Base-by-base conservation (phyloP, 2,113 vertebrate species). In the Thryonomys swinderianus region DNA sequence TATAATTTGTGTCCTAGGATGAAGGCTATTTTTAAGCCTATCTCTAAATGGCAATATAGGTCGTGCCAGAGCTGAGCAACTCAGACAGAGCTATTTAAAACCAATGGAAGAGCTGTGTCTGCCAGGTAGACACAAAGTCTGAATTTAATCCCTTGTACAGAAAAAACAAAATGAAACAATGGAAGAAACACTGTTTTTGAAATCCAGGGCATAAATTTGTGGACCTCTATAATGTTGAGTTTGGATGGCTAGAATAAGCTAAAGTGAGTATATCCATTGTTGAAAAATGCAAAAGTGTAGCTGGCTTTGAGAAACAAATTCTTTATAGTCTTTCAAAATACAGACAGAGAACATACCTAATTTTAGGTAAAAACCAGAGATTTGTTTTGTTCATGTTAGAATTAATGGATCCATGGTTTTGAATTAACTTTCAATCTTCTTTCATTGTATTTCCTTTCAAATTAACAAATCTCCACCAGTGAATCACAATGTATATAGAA, bases 351-450 rank as follows among this genome's bases (percentile, higher is more conserved):
- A 62, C 27, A 86, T 5, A 84, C 16, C 8, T 84, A 59, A 67
- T 67, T 69, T 71, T 80, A 71, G 51, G 32, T 27, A 91, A 95
- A 18, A 16, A 87, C 61, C 80, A 86, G 9, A 42, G 90, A 30
- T 87, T 79, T 94, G 18, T 17, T 83, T 95, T 53, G 62, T 87
- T 87, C 42, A 34, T 57, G 42, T 85, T 64, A 23, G 20, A 83
- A 34, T 71, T 93, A 88, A 88, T 76, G 62, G 66, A 57, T 62
- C 66, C 51, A 48, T 79, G 67, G 34, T 82, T 90, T 87, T 64
- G n/a, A 61, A 78, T 89, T 88, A 69, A 66, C 34, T 55, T 67
- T 71, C 10, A 83, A 14, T 88, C 20, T 89, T 85, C 5, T 74
- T 83, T 78, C 14, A 12, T 80, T 73, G 42, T 84, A 16, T 79